Percentiles rank a stretch among this genome's conserved stretches.
Conservation (phyloP, 2,113 vertebrate species). For the Nothocercus nigrocapillus region DNA sequence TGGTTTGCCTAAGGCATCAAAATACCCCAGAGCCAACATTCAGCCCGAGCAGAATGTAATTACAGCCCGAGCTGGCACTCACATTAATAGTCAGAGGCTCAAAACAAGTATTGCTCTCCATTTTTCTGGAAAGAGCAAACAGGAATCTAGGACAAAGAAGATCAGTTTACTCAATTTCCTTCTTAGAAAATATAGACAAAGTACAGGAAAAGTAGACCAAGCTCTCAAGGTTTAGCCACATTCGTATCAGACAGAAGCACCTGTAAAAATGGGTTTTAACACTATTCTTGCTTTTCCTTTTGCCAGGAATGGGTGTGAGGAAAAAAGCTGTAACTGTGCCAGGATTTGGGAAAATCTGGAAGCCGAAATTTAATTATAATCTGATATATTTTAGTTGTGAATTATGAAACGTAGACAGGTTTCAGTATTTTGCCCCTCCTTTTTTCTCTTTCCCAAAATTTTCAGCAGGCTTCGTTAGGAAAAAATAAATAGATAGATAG, state of each 20-base stretch:
- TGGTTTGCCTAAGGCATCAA: constrained; percentile 32
- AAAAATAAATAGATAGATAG: neutral
- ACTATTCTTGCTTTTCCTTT: neutral
- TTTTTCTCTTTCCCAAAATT: too few relatives aligned
- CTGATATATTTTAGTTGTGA: neutral
- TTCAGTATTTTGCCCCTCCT: neutral
- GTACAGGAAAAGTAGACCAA: neutral
- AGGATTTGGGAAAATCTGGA: neutral
- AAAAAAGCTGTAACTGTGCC: neutral
- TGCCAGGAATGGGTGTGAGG: neutral
- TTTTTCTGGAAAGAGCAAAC: neutral
- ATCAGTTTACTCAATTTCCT: neutral
- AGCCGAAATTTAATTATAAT: neutral
- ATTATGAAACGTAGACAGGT: neutral
- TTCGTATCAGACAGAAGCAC: neutral
- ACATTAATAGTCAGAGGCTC: neutral
- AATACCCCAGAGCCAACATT: constrained; percentile 7
- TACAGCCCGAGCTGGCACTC: neutral
- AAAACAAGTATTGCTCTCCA: neutral
- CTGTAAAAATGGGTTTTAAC: neutral
- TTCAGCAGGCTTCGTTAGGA: neutral
- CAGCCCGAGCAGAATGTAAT: constrained; percentile 41
- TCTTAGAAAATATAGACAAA: neutral
- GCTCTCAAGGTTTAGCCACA: neutral
- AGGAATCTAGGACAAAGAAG: neutral